Conservation (phyloP, 2,888 invertebrate genomes). For the Monochamus alternatus region DNA sequence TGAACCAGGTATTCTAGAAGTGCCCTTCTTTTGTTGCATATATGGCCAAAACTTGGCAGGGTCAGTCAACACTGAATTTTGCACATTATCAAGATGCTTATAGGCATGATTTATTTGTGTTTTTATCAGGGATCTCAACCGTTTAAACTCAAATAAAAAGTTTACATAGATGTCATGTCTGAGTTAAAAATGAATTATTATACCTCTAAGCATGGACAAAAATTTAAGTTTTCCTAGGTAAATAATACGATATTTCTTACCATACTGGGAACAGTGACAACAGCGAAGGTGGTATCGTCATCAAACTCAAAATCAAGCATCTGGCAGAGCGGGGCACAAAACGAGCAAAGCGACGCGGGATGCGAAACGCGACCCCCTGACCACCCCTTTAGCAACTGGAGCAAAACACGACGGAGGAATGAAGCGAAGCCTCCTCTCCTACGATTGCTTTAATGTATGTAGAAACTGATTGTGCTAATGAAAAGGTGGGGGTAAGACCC, state of each 20-base stretch:
- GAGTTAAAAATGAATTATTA: too few relatives aligned
- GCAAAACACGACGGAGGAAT: conserved; percentile 34
- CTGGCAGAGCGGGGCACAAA: conserved; percentile 29
- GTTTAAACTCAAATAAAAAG: too few relatives aligned
- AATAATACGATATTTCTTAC: conserved; percentile 64
- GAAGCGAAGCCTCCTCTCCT: conserved; percentile 48
- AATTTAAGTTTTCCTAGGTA: background rate
- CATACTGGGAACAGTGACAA: conserved; percentile 79
- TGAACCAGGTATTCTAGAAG: too few relatives aligned
- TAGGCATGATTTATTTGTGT: too few relatives aligned
- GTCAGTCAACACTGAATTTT: too few relatives aligned
- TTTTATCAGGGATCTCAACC: too few relatives aligned
- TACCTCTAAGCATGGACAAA: too few relatives aligned
- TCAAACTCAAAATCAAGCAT: conserved; percentile 71
- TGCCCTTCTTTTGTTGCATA: too few relatives aligned
- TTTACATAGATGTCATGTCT: too few relatives aligned
- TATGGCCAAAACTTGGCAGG: too few relatives aligned
- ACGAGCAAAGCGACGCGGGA: background rate
- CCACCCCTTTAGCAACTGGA: background rate
- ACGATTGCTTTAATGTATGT: conserved; percentile 63
- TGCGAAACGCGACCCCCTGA: background rate
- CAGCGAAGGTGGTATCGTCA: conserved; percentile 79
- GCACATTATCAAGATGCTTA: too few relatives aligned
- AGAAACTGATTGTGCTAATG: conserved; percentile 63
- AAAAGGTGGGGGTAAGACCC: conserved; percentile 56